Conservation (phyloP, 2,113 vertebrate species). For the Nibea albiflora region DNA sequence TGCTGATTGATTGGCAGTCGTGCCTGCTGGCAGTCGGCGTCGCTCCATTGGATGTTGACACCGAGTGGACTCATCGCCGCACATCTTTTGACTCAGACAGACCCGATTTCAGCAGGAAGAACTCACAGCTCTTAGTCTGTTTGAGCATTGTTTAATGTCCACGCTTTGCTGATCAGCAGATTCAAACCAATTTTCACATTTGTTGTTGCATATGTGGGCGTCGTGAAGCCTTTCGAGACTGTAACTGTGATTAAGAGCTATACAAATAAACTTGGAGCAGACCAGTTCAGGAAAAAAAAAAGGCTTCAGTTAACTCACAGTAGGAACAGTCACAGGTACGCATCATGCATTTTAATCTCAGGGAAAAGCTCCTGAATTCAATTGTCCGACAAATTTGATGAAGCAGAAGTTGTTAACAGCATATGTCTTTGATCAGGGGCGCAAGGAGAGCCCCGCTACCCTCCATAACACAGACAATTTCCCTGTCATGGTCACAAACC, state of each 20-base stretch:
- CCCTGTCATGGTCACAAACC: constrained; percentile 51
- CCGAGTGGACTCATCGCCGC: background rate
- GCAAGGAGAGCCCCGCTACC: constrained; percentile 29
- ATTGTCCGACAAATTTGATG: constrained; percentile 49
- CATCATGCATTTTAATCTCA: constrained; percentile 8
- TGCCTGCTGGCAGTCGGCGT: constrained; percentile 24
- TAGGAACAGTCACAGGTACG: constrained; percentile 8
- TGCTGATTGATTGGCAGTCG: constrained; percentile 49
- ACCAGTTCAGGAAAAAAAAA: constrained; percentile 26
- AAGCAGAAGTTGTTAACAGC: constrained; percentile 55
- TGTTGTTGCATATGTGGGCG: constrained; percentile 39
- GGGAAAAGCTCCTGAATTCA: constrained; percentile 17
- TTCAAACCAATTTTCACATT: constrained; percentile 40
- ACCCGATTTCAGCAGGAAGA: background rate
- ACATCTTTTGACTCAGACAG: constrained; percentile 1
- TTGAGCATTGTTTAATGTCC: constrained; percentile 23
- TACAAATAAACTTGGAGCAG: constrained; percentile 46
- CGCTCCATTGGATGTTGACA: background rate
- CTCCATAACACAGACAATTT: constrained; percentile 52
- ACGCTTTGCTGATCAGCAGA: constrained; percentile 27
- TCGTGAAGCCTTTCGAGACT: constrained; percentile 37
- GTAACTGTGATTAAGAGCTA: constrained; percentile 50
- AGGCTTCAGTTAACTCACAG: constrained; percentile 17
- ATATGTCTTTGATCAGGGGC: constrained; percentile 33
- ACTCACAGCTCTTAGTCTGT: background rate